Conservation (phyloP, 2,888 invertebrate species). For the Lumbricus terrestris region DNA sequence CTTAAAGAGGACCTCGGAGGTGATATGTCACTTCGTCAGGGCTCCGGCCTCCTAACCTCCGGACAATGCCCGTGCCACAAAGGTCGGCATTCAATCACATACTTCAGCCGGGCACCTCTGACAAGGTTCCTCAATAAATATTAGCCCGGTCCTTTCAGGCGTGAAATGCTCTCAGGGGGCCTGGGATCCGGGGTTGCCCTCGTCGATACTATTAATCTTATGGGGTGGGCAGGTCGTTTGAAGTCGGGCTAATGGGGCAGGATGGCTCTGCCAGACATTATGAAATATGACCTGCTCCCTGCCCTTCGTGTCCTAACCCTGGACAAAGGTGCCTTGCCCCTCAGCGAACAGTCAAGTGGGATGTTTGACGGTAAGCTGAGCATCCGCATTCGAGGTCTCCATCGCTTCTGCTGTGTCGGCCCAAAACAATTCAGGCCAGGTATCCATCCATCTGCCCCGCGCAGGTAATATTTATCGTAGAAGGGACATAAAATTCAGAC, state of each 20-base stretch:
- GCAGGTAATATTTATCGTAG: background rate
- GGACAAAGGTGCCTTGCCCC: background rate
- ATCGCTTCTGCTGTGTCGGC: background rate
- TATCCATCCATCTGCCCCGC: background rate
- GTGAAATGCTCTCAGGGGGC: background rate
- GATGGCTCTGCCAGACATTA: background rate
- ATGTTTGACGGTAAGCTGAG: background rate
- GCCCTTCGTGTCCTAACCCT: background rate
- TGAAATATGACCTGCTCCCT: background rate
- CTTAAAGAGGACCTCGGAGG: background rate
- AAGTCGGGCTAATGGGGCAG: conserved; percentile 7
- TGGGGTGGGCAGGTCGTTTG: background rate
- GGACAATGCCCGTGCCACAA: conserved; percentile 9
- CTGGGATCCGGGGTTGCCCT: background rate
- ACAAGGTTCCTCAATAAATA: conserved; percentile 9
- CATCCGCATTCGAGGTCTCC: background rate
- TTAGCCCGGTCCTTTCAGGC: conserved; percentile 6
- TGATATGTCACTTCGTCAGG: conserved; percentile 16
- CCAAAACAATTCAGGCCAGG: background rate
- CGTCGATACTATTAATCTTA: conserved; percentile 7
- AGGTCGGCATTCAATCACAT: conserved; percentile 10
- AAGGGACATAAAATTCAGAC: background rate
- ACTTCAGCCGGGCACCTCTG: conserved; percentile 9
- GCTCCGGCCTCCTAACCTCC: background rate
- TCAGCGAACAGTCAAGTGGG: background rate